Conservation (phyloP, 1,140 invertebrate genomes). For the Calliphora vicina region DNA sequence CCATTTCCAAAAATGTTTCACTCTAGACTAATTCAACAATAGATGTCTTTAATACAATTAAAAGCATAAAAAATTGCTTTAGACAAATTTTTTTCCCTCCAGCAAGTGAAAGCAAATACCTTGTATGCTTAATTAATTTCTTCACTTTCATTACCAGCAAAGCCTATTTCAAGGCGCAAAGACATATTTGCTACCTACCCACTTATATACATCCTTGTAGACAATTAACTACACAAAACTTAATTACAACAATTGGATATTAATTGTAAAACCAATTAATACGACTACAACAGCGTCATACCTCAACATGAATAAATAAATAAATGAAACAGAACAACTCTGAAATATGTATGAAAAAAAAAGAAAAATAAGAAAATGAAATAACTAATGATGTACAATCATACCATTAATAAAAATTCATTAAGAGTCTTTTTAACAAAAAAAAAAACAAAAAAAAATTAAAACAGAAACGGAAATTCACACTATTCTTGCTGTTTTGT, state of each 20-base stretch:
- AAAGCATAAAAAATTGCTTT: no score
- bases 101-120: not conserved
- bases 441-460: not conserved
- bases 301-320: not conserved
- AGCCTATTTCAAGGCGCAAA: not conserved
- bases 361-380: not conserved
- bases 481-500: not conserved
- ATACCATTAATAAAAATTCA: conserved; percentile 13
- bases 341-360: no score
- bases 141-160: not conserved
- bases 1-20: not conserved
- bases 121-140: not conserved
- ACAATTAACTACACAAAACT: not conserved
- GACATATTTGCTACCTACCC: no score
- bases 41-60: no score
- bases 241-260: not conserved
- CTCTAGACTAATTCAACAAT: no score
- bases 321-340: no score
- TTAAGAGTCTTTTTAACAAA: not conserved
- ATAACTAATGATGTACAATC: conserved; percentile 8
- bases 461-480: not conserved
- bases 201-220: no score
- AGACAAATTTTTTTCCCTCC: not conserved
- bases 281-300: not conserved
- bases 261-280: conserved; percentile 14